Conservation (phyloP, 2,888 invertebrate species). For the Nemapogon koenigi region DNA sequence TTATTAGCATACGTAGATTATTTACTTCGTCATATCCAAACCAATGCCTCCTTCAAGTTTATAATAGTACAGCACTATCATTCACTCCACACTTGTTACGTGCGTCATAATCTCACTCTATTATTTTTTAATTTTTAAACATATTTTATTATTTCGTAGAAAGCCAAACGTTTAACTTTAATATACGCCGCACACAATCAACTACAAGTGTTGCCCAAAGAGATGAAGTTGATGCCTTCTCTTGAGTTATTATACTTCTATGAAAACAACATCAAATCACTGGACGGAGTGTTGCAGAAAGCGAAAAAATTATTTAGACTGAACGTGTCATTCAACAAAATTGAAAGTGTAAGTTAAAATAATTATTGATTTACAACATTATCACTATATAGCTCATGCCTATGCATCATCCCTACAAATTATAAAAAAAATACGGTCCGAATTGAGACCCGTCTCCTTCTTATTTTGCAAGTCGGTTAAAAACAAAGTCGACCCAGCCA, state of each 20-base stretch:
- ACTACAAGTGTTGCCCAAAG: constrained; percentile 72
- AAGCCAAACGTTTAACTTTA: constrained; percentile 69
- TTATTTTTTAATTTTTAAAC: background rate
- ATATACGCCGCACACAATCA: constrained; percentile 79
- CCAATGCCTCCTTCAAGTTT: no score
- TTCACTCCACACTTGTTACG: no score
- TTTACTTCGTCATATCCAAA: no score
- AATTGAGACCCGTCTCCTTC: no score
- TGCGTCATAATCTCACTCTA: no score
- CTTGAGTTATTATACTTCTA: constrained; percentile 76
- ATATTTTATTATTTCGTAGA: constrained; percentile 29
- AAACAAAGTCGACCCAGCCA: no score
- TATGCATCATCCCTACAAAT: no score
- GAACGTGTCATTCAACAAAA: constrained; percentile 75
- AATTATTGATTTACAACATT: constrained; percentile 5
- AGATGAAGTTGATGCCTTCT: constrained; percentile 71
- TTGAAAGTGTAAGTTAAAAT: constrained; percentile 68
- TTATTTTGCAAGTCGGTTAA: no score
- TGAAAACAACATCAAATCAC: constrained; percentile 72
- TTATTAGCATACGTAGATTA: no score
- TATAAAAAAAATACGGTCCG: no score
- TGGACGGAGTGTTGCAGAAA: constrained; percentile 76
- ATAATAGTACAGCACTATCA: no score
- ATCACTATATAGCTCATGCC: no score
- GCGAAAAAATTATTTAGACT: constrained; percentile 70